Percentiles rank a stretch among this genome's conserved stretches.
Evolutionary conservation across 2,888 invertebrate genomes (phyloP).

Genomic region (Metacarcinus magister): DNA sequence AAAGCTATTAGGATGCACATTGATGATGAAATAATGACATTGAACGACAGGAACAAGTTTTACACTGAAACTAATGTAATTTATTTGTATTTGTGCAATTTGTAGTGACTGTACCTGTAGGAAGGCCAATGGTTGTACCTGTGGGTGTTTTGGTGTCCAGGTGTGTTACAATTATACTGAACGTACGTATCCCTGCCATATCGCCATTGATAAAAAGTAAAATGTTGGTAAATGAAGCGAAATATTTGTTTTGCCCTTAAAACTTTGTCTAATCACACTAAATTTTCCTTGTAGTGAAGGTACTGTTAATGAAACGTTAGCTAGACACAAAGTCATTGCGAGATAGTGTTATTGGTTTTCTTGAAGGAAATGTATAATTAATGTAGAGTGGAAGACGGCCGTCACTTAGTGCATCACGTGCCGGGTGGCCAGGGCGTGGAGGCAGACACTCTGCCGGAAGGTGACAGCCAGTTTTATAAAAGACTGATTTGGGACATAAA

Average conservation of each 20-base stretch:
- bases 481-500: too few species aligned
- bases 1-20: background rate
- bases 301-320: background rate
- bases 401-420: too few species aligned
- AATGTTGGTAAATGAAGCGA: background rate
- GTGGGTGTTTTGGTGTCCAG: slow-evolving; percentile 44
- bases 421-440: too few species aligned
- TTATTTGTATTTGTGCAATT: background rate
- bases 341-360: too few species aligned
- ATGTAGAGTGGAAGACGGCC: too few species aligned
- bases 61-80: background rate
- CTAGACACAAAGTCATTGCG: background rate
- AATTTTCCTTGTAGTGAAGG: background rate
- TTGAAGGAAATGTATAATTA: too few species aligned
- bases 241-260: background rate
- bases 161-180: slow-evolving; percentile 22
- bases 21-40: background rate
- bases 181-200: slow-evolving; percentile 33
- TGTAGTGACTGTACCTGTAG: slow-evolving; percentile 12
- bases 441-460: too few species aligned
- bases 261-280: background rate
- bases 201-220: slow-evolving; percentile 46
- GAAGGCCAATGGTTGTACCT: slow-evolving; percentile 15
- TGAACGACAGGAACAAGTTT: background rate
- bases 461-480: too few species aligned